Conservation (phyloP, 2,888 invertebrate species). For the Caenorhabditis plicata region DNA sequence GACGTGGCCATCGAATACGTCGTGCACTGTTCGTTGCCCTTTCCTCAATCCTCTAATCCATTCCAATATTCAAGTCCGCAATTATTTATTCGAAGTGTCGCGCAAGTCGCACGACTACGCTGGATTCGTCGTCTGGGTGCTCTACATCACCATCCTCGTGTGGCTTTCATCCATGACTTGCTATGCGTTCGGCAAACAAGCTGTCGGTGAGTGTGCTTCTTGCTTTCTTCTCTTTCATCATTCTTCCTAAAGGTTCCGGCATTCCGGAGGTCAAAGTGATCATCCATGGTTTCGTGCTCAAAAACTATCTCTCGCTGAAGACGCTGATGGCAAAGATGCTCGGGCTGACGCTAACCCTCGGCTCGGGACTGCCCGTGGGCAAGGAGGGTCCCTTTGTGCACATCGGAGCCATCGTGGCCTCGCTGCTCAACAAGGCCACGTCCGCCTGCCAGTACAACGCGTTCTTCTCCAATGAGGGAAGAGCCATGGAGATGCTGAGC, state of each 20-base stretch:
- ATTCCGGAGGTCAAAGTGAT: slow-evolving; percentile 99
- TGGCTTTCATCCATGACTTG: slow-evolving; percentile 94
- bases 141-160: slow-evolving; percentile 85
- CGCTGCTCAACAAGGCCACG: slow-evolving; percentile 74
- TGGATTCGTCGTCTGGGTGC: slow-evolving; percentile 75
- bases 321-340: slow-evolving; percentile 90
- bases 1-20: slow-evolving; percentile 62
- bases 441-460: slow-evolving; percentile 46
- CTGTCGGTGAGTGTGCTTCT: slow-evolving; percentile 76
- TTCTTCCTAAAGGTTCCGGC: slow-evolving; percentile 76
- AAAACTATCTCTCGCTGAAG: slow-evolving; percentile 91
- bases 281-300: slow-evolving; percentile 85
- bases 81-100: slow-evolving; percentile 5
- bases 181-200: slow-evolving; percentile 94
- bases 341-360: slow-evolving; percentile 88
- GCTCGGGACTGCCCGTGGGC: slow-evolving; percentile 91
- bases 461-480: slow-evolving; percentile 55
- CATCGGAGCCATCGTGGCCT: slow-evolving; percentile 93
- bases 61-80: slow-evolving; percentile 22
- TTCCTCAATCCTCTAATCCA: neutral
- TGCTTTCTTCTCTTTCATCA: neutral
- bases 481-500: slow-evolving; percentile 92
- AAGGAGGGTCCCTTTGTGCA: slow-evolving; percentile 99
- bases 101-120: slow-evolving; percentile 31
- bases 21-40: slow-evolving; percentile 57